Percentiles rank a stretch among this genome's conserved stretches.
phyloP scores from a whole-genome alignment of 2,113 vertebrate species.

The Larimichthys crocea region DNA sequence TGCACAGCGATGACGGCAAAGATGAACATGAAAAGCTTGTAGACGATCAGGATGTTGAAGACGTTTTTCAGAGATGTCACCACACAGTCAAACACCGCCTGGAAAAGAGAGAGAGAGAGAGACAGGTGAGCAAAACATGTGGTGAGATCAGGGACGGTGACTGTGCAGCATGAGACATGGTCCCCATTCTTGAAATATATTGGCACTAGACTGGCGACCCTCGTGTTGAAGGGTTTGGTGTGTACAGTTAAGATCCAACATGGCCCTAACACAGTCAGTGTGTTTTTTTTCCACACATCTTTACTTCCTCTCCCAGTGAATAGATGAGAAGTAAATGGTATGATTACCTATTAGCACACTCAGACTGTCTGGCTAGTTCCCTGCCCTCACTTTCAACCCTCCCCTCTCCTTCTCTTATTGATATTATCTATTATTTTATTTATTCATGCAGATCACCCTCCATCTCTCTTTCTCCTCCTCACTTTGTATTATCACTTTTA shows the following conservation, averaged over 20 bases:
- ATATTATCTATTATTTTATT: not conserved
- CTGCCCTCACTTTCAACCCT: constrained; percentile 1
- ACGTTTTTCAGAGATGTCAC: constrained; percentile 98
- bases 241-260: too few species aligned
- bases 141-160: not conserved
- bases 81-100: constrained; percentile 93
- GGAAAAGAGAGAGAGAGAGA: not conserved
- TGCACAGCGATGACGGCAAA: constrained; percentile 99
- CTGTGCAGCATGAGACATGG: not conserved
- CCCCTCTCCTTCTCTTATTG: not conserved
- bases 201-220: too few species aligned
- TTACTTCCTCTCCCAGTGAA: not conserved
- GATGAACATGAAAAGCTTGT: constrained; percentile 99
- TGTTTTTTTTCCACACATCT: not conserved
- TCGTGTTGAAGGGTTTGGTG: too few species aligned
- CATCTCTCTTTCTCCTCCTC: not conserved
- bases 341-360: constrained; percentile 3
- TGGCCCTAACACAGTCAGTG: not conserved
- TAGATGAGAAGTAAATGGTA: not conserved
- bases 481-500: not conserved
- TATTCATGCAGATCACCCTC: not conserved
- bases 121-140: not conserved
- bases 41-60: constrained; percentile 99
- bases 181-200: too few species aligned
- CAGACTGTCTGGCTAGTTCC: not conserved